These are phyloP conservation scores for Philopedon plagiatum DNA, from an alignment of 2,888 invertebrate species.

Conservation along the genomic window DNA sequence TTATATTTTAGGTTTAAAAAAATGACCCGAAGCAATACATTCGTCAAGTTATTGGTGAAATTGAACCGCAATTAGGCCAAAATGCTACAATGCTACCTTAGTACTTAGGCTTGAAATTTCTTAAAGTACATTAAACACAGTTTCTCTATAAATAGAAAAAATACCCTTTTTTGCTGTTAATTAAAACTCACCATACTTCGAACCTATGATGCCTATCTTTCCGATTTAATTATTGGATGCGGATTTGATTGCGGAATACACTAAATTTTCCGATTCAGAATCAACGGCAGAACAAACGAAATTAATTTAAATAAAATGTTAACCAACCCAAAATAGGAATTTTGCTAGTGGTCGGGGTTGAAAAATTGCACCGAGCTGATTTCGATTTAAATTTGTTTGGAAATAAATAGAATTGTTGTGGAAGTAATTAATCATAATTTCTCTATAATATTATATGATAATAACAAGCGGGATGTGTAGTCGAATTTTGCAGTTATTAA, in stretches of 20 bases:
- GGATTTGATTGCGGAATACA: slow-evolving; percentile 10
- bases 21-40: too few relatives aligned
- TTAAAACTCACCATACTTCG: too few relatives aligned
- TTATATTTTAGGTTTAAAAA: too few relatives aligned
- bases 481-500: too few relatives aligned
- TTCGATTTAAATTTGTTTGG: not conserved
- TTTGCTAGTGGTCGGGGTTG: not conserved
- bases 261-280: slow-evolving; percentile 19
- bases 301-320: slow-evolving; percentile 30
- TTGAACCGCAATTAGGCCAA: too few relatives aligned
- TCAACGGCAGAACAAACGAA: slow-evolving; percentile 15
- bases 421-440: not conserved
- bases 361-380: not conserved
- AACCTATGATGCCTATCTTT: not conserved
- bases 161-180: too few relatives aligned
- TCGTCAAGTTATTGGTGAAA: too few relatives aligned
- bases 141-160: too few relatives aligned
- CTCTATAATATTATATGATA: not conserved
- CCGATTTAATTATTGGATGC: slow-evolving; percentile 15
- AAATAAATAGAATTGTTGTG: not conserved
- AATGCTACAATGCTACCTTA: too few relatives aligned
- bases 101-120: too few relatives aligned
- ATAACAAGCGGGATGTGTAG: too few relatives aligned
- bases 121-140: too few relatives aligned
- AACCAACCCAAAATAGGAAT: slow-evolving; percentile 24